Evolutionary conservation across 2,888 invertebrate genomes (phyloP).

Genomic region (Athalia cordata): DNA sequence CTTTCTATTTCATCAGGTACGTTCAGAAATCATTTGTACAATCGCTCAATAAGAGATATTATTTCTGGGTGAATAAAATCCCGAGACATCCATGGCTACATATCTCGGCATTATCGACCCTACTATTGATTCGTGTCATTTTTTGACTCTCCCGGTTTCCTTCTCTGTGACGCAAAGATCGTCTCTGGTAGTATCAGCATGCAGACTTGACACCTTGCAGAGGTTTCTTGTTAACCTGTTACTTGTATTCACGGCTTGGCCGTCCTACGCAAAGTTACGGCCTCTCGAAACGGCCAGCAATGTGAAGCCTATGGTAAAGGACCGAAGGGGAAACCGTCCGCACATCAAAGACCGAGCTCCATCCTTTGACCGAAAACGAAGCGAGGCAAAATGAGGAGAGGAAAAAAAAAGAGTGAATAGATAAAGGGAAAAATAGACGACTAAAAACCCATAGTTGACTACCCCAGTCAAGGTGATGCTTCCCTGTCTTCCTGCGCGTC

Average conservation of each 20-base stretch:
- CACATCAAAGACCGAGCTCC: not conserved
- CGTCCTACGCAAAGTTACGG: conserved; percentile 31
- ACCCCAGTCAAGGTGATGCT: conserved; percentile 56
- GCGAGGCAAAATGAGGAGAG: conserved; percentile 10
- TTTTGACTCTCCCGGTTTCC: not conserved
- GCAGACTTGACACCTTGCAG: conserved; percentile 9
- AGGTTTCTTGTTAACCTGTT: conserved; percentile 61
- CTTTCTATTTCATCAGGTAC: too few relatives aligned
- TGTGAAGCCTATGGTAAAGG: not conserved
- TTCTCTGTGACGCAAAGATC: not conserved
- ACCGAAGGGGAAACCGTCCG: not conserved
- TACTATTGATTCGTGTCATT: too few relatives aligned
- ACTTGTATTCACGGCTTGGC: conserved; percentile 52
- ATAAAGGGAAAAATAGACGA: not conserved
- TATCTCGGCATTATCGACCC: too few relatives aligned
- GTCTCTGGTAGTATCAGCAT: conserved; percentile 8
- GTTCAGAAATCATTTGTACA: too few relatives aligned
- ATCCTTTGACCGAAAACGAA: not conserved
- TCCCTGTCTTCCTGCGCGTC: conserved; percentile 67
- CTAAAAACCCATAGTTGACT: conserved; percentile 51
- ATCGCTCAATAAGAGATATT: too few relatives aligned
- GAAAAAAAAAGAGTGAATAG: not conserved
- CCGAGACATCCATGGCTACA: too few relatives aligned
- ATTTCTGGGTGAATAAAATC: too few relatives aligned
- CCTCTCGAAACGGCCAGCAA: conserved; percentile 1